phyloP scores from a whole-genome alignment of 2,888 invertebrate species.

The Parnassius glacialis region DNA sequence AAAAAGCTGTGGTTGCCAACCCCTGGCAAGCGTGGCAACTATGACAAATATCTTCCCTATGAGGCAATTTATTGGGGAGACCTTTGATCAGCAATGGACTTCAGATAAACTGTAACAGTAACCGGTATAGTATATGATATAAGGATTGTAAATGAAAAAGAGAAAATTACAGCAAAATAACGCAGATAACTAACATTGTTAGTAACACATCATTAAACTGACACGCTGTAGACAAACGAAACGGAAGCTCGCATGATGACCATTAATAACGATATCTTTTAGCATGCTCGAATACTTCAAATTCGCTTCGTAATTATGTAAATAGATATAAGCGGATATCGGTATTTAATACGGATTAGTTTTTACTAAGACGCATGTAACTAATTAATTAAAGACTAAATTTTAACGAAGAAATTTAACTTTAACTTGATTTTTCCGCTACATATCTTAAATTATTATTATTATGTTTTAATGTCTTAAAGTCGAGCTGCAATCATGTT shows the following conservation, averaged over 20 bases:
- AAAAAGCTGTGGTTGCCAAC: too few relatives aligned
- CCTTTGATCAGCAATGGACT: background rate
- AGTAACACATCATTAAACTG: slow-evolving; percentile 10
- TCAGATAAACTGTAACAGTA: background rate
- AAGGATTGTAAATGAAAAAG: background rate
- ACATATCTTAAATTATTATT: too few relatives aligned
- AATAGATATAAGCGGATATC: slow-evolving; percentile 20
- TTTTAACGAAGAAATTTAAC: too few relatives aligned
- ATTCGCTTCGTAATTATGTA: slow-evolving; percentile 18
- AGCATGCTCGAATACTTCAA: slow-evolving; percentile 19
- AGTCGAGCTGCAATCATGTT: too few relatives aligned
- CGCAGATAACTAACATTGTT: slow-evolving; percentile 2
- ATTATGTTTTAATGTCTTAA: too few relatives aligned
- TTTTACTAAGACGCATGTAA: background rate
- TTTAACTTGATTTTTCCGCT: too few relatives aligned
- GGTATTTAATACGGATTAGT: slow-evolving; percentile 8
- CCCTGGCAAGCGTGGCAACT: too few relatives aligned
- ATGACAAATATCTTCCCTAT: too few relatives aligned
- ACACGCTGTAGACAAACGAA: slow-evolving; percentile 5
- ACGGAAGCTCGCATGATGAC: slow-evolving; percentile 23
- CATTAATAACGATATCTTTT: slow-evolving; percentile 17
- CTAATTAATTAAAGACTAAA: too few relatives aligned
- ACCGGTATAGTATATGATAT: background rate
- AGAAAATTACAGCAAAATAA: background rate
- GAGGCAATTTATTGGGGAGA: background rate